These are phyloP conservation scores for Orius insidiosus DNA, from an alignment of 1,140 invertebrate genomes.

Conservation along the genomic window DNA sequence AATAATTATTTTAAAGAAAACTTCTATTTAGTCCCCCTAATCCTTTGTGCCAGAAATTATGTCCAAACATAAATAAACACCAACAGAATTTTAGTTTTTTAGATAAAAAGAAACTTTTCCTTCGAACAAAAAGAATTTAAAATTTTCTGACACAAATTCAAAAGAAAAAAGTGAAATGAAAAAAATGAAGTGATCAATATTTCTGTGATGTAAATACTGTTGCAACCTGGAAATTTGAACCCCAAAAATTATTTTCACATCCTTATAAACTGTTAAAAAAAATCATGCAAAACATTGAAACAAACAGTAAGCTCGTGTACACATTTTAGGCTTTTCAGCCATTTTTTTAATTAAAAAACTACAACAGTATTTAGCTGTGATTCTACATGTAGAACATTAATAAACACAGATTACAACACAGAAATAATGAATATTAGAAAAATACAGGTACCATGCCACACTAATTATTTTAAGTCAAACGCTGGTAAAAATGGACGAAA, in stretches of 20 bases:
- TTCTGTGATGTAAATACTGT: too few relatives aligned
- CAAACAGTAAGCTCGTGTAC: constrained; percentile 15
- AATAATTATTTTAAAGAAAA: background rate
- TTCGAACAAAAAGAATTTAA: too few relatives aligned
- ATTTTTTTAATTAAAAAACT: background rate
- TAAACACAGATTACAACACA: constrained; percentile 9
- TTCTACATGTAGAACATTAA: constrained; percentile 4
- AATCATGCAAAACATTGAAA: constrained; percentile 11
- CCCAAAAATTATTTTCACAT: too few relatives aligned
- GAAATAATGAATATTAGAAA: constrained; percentile 6
- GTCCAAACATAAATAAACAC: too few relatives aligned
- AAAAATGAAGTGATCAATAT: too few relatives aligned
- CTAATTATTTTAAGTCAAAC: background rate
- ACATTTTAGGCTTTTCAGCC: background rate
- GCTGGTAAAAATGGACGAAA: too few relatives aligned
- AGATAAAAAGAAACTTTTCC: too few relatives aligned
- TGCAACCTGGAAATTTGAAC: too few relatives aligned
- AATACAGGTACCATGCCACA: background rate
- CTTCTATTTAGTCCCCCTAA: background rate
- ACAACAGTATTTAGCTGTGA: constrained; percentile 5
- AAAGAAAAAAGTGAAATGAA: too few relatives aligned
- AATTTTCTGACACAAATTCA: too few relatives aligned
- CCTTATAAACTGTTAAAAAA: constrained; percentile 2
- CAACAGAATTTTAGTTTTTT: too few relatives aligned
- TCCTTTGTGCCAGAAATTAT: too few relatives aligned